Conservation (phyloP, 2,113 vertebrate species). For the Corythornis madagascariensis region DNA sequence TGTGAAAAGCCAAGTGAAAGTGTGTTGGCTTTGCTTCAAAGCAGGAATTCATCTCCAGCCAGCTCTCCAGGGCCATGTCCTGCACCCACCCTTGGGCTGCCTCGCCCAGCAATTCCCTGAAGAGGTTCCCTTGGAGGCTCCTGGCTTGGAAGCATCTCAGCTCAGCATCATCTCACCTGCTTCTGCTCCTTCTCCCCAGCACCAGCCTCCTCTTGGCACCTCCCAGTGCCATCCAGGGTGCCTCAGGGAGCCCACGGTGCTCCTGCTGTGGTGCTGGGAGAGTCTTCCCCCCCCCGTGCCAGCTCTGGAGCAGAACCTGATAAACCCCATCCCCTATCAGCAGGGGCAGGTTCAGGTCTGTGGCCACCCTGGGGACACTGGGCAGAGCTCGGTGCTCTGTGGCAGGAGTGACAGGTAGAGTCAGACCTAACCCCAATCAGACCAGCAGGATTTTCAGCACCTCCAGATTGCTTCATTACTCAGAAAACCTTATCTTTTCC, state of each 20-base stretch:
- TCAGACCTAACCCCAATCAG: not conserved
- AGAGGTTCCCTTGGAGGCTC: too few species aligned
- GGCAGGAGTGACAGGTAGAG: not conserved
- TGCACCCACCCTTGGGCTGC: not conserved
- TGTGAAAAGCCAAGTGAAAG: not conserved
- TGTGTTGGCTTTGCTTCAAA: not conserved
- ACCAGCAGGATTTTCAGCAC: not conserved
- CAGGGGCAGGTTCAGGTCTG: not conserved
- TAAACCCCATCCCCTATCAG: fast-evolving
- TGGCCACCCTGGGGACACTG: not conserved
- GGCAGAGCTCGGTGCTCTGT: not conserved
- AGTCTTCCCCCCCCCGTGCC: not conserved
- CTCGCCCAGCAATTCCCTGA: fast-evolving
- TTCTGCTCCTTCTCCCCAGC: not conserved
- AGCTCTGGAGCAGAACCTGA: not conserved
- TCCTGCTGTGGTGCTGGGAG: not conserved
- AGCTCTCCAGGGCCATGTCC: not conserved
- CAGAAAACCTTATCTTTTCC: not conserved
- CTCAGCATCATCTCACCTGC: not conserved
- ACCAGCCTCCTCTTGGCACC: not conserved
- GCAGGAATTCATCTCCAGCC: fast-evolving
- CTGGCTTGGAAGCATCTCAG: not conserved
- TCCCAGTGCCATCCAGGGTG: not conserved
- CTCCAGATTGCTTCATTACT: not conserved
- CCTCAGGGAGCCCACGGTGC: fast-evolving